Evolutionary conservation across 2,113 vertebrate species (phyloP).

Genomic region (Anarrhichthys ocellatus): DNA sequence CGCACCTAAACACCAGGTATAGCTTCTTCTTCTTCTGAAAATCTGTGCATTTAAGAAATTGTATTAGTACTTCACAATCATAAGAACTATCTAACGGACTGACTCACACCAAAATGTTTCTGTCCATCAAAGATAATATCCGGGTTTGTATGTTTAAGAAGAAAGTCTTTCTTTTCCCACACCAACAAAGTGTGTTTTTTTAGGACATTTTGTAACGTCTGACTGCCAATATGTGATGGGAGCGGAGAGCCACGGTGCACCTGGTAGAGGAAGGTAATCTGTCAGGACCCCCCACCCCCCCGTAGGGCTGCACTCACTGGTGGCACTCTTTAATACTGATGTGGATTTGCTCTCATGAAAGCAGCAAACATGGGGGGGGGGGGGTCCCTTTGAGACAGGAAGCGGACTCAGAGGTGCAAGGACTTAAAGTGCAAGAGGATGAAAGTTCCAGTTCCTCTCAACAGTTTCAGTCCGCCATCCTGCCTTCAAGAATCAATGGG

Average conservation of each 20-base stretch:
- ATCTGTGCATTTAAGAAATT: slow-evolving; percentile 35
- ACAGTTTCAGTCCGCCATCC: slow-evolving; percentile 57
- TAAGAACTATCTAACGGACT: slow-evolving; percentile 40
- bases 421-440: slow-evolving; percentile 76
- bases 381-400: slow-evolving; percentile 41
- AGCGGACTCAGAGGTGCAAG: slow-evolving; percentile 54
- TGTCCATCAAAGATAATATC: slow-evolving; percentile 23
- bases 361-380: slow-evolving; percentile 33
- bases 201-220: slow-evolving; percentile 22
- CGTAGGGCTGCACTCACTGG: slow-evolving; percentile 39
- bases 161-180: slow-evolving; percentile 45
- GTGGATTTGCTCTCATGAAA: slow-evolving; percentile 60
- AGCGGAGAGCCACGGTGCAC: slow-evolving; percentile 41
- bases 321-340: slow-evolving; percentile 75
- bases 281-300: slow-evolving; percentile 1
- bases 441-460: slow-evolving; percentile 66
- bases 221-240: slow-evolving; percentile 12
- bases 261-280: slow-evolving; percentile 13
- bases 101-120: slow-evolving; percentile 27
- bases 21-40: slow-evolving; percentile 25
- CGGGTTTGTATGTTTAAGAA: slow-evolving; percentile 26
- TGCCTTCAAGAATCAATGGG: slow-evolving; percentile 35
- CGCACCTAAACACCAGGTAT: slow-evolving; percentile 42
- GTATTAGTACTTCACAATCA: slow-evolving; percentile 59
- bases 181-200: slow-evolving; percentile 51